Evolutionary conservation across 1,140 invertebrate species (phyloP), one percentile per base, ranked within the genome.

Genomic region (Arctopsyche grandis): DNA sequence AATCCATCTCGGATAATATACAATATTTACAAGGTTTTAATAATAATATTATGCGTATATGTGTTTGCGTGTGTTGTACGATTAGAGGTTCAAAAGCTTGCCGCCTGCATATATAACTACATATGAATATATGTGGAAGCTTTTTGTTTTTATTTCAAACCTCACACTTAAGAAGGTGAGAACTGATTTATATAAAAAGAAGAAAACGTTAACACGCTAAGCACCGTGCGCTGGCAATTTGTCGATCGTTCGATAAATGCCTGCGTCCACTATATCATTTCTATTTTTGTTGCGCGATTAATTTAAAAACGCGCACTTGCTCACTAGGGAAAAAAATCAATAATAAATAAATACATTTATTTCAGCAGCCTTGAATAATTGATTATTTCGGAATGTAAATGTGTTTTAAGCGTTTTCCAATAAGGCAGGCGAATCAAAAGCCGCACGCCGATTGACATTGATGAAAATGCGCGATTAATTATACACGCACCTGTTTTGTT

Each of bases 11-110:
- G 7, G 29, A 7, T 38, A 38, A 38, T 38, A 7, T 7, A 38
- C 7, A 38, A 38, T 38, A 38, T 38, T 38, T n/a, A n/a, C n/a
- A n/a, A n/a, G n/a, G n/a, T n/a, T n/a, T n/a, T 38, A 38, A 38
- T 4, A 38, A 38, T 38, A 38, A 5, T 52, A 52, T 52, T 14
- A 52, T 52, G 16, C 16, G 16, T 52, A 52, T 52, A 52, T 52
- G 16, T 52, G 48, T 52, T 52, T 16, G 48, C 48, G 48, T 52
- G 48, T 52, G 10, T 52, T 52, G 12, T 52, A 52, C 48, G 48
- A 52, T 52, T 52, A 52, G 48, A 66, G 63, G 63, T 66, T 66
- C 63, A 66, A 66, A 66, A 66, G 63, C 63, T 66, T 22, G 63
- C 63, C 63, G 63, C 63, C 63, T 16, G 9, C 56, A 60, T 19